Conservation (phyloP, 2,797 vertebrate species). For the Chelonia mydas region DNA sequence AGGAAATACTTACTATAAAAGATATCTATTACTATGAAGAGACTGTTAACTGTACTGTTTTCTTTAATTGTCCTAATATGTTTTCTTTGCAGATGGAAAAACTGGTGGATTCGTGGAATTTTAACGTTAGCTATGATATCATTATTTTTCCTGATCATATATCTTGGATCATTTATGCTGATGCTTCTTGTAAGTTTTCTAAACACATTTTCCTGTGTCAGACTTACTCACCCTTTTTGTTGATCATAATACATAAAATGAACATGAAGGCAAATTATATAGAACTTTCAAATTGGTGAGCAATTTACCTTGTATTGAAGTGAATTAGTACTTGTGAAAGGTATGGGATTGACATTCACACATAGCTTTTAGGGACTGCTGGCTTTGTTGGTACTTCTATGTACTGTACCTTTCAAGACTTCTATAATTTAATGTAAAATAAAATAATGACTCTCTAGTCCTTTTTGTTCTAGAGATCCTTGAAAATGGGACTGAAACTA, state of each 20-base stretch:
- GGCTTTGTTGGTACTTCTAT: neutral
- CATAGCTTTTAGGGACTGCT: neutral
- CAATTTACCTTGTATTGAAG: neutral
- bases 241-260: too few relatives aligned
- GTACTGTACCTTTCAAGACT: neutral
- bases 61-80: neutral
- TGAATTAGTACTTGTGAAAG: neutral
- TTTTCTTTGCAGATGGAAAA: slow-evolving; percentile 91
- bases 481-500: neutral
- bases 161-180: slow-evolving; percentile 93
- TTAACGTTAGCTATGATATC: slow-evolving; percentile 94
- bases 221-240: too few relatives aligned
- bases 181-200: slow-evolving; percentile 85
- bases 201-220: neutral
- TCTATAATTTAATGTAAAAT: neutral
- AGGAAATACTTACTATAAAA: neutral
- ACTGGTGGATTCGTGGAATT: slow-evolving; percentile 98
- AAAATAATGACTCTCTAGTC: neutral
- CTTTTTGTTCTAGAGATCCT: neutral
- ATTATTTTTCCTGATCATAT: slow-evolving; percentile 93
- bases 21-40: neutral
- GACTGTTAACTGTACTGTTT: neutral
- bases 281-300: neutral
- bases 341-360: neutral
- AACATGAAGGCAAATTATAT: too few relatives aligned